Evolutionary conservation across 2,888 invertebrate genomes (phyloP).

Genomic region (Dexiosoma caninum): DNA sequence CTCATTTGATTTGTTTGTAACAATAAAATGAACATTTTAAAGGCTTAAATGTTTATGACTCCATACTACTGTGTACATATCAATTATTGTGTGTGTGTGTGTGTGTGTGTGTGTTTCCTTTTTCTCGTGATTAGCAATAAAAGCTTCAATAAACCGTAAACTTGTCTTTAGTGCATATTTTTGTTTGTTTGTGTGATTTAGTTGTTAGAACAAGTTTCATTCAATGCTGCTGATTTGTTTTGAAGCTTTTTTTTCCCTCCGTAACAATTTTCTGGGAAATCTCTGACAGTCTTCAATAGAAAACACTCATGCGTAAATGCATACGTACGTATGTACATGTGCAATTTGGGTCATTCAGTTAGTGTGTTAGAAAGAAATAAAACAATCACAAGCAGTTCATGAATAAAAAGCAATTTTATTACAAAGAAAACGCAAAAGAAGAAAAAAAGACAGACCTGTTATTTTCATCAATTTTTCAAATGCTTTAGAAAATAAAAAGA

Average conservation of each 20-base stretch:
- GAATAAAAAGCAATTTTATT: background rate
- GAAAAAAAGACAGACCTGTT: slow-evolving; percentile 46
- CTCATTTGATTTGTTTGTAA: slow-evolving; percentile 36
- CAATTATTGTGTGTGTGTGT: background rate
- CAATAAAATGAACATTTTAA: slow-evolving; percentile 13
- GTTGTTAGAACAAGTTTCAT: slow-evolving; percentile 56
- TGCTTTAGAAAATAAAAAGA: background rate
- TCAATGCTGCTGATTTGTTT: slow-evolving; percentile 20
- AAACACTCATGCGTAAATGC: background rate
- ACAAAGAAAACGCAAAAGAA: background rate
- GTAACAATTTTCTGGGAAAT: slow-evolving; percentile 43
- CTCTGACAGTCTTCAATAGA: slow-evolving; percentile 31
- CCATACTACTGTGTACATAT: no score
- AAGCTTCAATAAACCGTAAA: slow-evolving; percentile 54
- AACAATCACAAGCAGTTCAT: background rate
- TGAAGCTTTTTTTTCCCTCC: background rate
- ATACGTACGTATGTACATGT: background rate
- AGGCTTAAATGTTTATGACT: background rate
- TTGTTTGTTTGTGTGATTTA: background rate
- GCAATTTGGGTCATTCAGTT: slow-evolving; percentile 62
- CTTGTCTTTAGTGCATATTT: slow-evolving; percentile 41
- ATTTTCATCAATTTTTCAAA: slow-evolving; percentile 43
- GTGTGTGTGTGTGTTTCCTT: background rate
- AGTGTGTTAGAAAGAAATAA: slow-evolving; percentile 45
- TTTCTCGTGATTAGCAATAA: slow-evolving; percentile 11